Evolutionary conservation across 2,113 vertebrate genomes (phyloP).

Genomic region (Thymallus thymallus): DNA sequence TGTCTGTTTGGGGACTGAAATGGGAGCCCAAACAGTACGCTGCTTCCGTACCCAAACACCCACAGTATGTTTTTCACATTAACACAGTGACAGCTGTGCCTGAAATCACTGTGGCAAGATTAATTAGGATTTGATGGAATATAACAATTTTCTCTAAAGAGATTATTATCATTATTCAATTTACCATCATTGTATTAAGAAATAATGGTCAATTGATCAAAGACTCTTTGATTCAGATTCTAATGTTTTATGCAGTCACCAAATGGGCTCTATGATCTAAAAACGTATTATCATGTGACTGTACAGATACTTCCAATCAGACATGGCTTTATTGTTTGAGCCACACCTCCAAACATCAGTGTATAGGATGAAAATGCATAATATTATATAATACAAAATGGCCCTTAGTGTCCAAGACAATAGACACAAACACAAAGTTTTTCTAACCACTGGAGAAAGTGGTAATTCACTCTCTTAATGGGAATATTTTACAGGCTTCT

Average conservation of each 20-base stretch:
- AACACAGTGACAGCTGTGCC: slow-evolving; percentile 30
- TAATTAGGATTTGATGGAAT: slow-evolving; percentile 38
- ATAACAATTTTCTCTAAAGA: slow-evolving; percentile 35
- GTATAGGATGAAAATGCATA: too few species aligned
- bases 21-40: background rate
- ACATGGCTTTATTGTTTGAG: too few species aligned
- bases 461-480: background rate
- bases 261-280: too few species aligned
- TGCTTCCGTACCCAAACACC: background rate
- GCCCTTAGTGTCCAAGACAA: background rate
- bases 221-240: slow-evolving; percentile 14
- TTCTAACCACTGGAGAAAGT: background rate
- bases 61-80: slow-evolving; percentile 8
- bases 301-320: too few species aligned
- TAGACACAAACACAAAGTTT: background rate
- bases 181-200: slow-evolving; percentile 33
- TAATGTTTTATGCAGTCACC: slow-evolving; percentile 17
- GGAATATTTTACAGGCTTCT: background rate
- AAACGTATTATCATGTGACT: background rate
- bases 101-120: slow-evolving; percentile 29
- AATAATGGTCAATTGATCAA: slow-evolving; percentile 30
- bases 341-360: too few species aligned
- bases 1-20: background rate
- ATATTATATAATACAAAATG: background rate
- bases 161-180: slow-evolving; percentile 52